Evolutionary conservation across 2,113 vertebrate species (phyloP).

Genomic region (Strix uralensis): DNA sequence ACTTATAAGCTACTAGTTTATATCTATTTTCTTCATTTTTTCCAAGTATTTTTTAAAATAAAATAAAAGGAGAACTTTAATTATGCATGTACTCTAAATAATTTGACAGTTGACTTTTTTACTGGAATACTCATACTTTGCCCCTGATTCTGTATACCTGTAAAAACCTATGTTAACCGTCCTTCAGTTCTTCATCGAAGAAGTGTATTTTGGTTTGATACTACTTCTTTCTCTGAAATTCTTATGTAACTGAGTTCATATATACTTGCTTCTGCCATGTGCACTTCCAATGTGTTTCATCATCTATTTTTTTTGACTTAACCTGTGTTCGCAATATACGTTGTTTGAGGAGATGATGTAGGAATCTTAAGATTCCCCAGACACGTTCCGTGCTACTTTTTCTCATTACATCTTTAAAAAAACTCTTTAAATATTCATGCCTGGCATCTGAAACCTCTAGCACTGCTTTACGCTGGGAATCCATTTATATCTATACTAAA

Average conservation of each 20-base stretch:
- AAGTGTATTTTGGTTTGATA: not conserved
- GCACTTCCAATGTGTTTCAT: not conserved
- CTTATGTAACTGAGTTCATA: not conserved
- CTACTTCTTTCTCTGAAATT: not conserved
- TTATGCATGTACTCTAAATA: not conserved
- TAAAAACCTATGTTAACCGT: not conserved
- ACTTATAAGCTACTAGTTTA: not conserved
- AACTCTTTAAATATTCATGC: slow-evolving; percentile 47
- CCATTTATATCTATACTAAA: slow-evolving; percentile 25
- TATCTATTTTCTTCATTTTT: not conserved
- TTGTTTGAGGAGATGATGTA: not conserved
- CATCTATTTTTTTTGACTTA: not conserved
- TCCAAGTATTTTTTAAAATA: not conserved
- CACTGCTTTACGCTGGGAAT: not conserved
- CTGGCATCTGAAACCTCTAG: not conserved
- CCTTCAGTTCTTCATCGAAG: not conserved
- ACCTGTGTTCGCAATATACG: not conserved
- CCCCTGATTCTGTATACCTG: not conserved
- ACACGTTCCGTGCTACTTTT: not conserved
- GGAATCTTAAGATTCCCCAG: not conserved
- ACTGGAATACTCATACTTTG: not conserved
- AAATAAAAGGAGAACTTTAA: not conserved
- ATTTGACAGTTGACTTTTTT: not conserved
- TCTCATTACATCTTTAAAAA: not conserved
- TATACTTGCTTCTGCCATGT: not conserved